Base-by-base conservation (phyloP, 2,888 invertebrate genomes). In the Ceratothoa steindachneri region DNA sequence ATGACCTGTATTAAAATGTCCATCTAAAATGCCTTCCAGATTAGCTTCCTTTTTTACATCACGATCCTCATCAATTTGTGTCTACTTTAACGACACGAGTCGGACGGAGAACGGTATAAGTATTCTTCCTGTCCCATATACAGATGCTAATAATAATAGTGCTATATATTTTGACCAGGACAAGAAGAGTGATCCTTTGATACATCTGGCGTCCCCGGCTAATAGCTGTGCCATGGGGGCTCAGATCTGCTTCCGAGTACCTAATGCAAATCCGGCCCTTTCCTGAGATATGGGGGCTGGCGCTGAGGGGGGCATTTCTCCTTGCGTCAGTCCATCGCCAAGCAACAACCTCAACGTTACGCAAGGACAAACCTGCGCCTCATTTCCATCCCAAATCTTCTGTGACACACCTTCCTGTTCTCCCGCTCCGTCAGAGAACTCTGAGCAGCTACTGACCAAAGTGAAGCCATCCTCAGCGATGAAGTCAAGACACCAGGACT, bases 211-310 rank as follows among this genome's bases (percentile, higher is more conserved):
- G 3, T 76, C 79, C 1, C 76, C 79, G 12, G 68, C 75, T 15
- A 79, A 79, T 52, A 76, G 76, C 1, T 79, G 79, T 31, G 69
- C 79, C 7, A 70, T 79, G 65, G 79, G 79, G 9, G 76, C 79
- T 12, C 79, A 76, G 53, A 73, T 79, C 70, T 79, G 79, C 69
- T 77, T 79, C 73, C 30, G 79, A 7, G 74, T 79, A 19, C 69
- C 76, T n/a, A 72, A 41, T 41, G 52, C 65, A 64, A 79, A 24
- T 60, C 24, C 60, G 12, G 60, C 60, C 2, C 12, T 60, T 12
- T 60, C 60, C 27, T 60, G 60, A 60, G 60, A 60, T 24, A 22
- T 24, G 3, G 24, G 60, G 60, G 24, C 60, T 60, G 60, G 24
- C 60, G 60, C 27, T 60, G 22, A 60, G 60, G 60, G 24, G 60